These are phyloP conservation scores for Dasysyrphus tricinctus DNA, from an alignment of 2,888 invertebrate genomes.

Conservation along the genomic window DNA sequence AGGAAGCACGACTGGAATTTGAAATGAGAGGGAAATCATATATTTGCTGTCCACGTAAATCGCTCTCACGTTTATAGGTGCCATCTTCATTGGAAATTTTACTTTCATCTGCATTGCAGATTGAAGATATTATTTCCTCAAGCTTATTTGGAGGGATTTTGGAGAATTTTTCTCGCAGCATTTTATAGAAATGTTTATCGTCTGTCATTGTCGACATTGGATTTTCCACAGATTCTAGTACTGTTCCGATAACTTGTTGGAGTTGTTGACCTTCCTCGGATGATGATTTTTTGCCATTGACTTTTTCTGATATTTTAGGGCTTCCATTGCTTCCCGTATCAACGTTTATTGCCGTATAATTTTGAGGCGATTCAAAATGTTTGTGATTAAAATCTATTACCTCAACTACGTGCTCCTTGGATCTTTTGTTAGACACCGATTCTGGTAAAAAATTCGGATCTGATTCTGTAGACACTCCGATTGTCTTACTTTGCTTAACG, in stretches of 20 bases:
- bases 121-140: conserved; percentile 13
- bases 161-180: conserved; percentile 12
- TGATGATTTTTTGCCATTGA: background rate
- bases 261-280: background rate
- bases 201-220: background rate
- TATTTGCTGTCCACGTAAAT: background rate
- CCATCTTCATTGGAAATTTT: background rate
- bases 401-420: background rate
- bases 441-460: background rate
- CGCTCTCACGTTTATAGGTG: background rate
- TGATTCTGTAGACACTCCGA: conserved; percentile 42
- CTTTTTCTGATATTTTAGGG: background rate
- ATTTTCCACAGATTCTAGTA: background rate
- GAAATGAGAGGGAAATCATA: background rate
- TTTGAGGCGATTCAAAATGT: background rate
- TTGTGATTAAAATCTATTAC: background rate
- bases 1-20: conserved; percentile 24
- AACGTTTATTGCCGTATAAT: background rate
- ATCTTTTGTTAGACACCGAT: background rate
- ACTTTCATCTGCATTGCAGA: background rate
- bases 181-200: background rate
- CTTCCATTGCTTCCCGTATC: background rate
- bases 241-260: background rate
- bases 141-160: background rate
- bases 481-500: background rate